Evolutionary conservation across 2,888 invertebrate species (phyloP), one percentile per base, ranked within the genome.

Genomic region (Aphidoletes aphidimyza): DNA sequence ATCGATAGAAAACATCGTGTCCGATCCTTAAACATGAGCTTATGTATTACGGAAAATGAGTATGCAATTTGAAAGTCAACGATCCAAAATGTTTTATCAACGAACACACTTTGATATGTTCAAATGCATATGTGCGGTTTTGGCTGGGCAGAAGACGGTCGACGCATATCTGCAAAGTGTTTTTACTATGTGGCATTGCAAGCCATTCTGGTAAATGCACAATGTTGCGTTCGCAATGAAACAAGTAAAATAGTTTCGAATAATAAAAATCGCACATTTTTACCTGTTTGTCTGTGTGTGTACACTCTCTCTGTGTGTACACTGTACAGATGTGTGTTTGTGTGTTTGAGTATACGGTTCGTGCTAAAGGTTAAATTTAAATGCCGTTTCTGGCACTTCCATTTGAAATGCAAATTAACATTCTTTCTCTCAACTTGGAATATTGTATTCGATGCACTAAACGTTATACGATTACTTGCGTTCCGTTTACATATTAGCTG

Each of bases 341-440:
- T n/a, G n/a, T n/a, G n/a, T n/a, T n/a, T n/a, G n/a, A n/a, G n/a
- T 34, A 69, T 69, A 69, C 30, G 30, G 26, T 30, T 69, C 69
- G 69, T 69, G 69, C 69, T n/a, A 69, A 69, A 69, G 26, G 69
- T 69, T 69, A 3, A 26, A 69, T 69, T 69, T 69, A 69, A 69
- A 69, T 69, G 69, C 30, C 69, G 30, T 69, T 30, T 69, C 54
- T 5, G 8, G 30, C 69, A 69, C 69, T 69, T 69, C 30, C 69
- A 69, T 69, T 69, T 69, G 69, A 69, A 69, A 69, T 69, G 30
- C 69, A 69, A 69, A 69, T 69, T 69, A 69, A 69, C 26, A 69
- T 8, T 39, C 39, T 39, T 11, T 39, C 39, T 39, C 39, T 39
- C 39, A 8, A 5, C 11, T 22, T 54, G n/a, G n/a, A 42, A 42